phyloP scores from a whole-genome alignment of 2,113 vertebrate species.

The Aegypius monachus region DNA sequence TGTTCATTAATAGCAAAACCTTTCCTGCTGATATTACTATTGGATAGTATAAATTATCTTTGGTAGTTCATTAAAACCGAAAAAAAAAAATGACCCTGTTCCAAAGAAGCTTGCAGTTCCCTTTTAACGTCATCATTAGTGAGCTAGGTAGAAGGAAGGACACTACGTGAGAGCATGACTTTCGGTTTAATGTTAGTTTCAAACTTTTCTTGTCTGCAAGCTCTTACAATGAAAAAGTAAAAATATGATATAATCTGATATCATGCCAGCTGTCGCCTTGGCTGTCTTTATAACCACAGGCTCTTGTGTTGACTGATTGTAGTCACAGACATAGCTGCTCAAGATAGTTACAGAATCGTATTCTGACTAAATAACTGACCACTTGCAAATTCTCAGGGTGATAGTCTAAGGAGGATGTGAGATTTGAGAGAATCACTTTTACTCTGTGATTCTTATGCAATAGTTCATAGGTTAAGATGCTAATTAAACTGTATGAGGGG shows the following conservation, averaged over 20 bases:
- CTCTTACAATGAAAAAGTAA: background rate
- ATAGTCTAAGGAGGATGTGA: background rate
- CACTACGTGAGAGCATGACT: rapidly evolving
- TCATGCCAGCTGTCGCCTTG: background rate
- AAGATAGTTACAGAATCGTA: background rate
- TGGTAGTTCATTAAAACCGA: background rate
- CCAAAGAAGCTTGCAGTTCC: background rate
- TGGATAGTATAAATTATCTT: background rate
- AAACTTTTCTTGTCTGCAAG: background rate
- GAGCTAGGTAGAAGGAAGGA: background rate
- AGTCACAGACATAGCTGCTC: background rate
- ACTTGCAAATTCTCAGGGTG: background rate
- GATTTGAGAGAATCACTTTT: background rate
- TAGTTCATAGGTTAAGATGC: background rate
- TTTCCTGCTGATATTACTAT: background rate
- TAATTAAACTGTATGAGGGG: background rate
- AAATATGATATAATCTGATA: background rate
- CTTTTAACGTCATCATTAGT: background rate
- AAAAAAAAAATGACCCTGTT: background rate
- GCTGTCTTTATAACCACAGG: background rate
- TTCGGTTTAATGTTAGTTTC: background rate
- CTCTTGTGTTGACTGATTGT: background rate
- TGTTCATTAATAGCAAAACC: background rate
- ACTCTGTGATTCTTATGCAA: background rate
- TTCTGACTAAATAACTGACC: background rate